Conservation (phyloP, 2,113 vertebrate genomes). For the Gallinago undulata region DNA sequence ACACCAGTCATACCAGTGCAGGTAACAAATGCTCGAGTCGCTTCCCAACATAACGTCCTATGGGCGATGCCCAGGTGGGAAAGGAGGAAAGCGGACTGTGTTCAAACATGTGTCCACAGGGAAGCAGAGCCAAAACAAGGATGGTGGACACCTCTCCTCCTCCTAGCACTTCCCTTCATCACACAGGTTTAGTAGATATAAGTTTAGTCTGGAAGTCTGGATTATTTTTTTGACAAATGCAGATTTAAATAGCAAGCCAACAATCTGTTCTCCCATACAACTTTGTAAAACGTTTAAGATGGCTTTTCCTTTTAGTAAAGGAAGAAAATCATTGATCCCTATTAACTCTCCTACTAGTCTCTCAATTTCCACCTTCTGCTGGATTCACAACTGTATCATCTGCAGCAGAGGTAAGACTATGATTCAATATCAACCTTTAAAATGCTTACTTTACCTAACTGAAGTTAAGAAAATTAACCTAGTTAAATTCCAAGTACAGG, state of each 20-base stretch:
- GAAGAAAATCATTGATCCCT: neutral
- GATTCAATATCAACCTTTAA: neutral
- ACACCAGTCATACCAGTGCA: neutral
- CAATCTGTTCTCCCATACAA: neutral
- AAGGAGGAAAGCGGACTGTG: neutral
- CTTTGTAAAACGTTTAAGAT: accelerated
- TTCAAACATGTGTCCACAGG: accelerated
- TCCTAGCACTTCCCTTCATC: neutral
- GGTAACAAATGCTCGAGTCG: accelerated
- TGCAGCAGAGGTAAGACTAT: neutral
- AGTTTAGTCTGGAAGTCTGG: neutral
- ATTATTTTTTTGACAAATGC: neutral
- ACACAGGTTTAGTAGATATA: neutral
- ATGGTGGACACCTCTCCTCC: neutral
- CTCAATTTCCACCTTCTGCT: neutral
- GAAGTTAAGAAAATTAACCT: neutral
- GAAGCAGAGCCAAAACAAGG: neutral
- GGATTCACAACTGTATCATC: neutral
- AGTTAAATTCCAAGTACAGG: neutral
- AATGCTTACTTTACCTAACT: neutral
- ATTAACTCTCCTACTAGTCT: neutral
- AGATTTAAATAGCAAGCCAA: neutral
- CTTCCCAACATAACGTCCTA: accelerated
- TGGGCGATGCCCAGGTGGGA: accelerated
- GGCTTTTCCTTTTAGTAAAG: neutral